A percentile compares a stretch with the other conserved stretches of the same genome.
Evolutionary conservation across 1,140 invertebrate species (phyloP).

Genomic region (Ips typographus): DNA sequence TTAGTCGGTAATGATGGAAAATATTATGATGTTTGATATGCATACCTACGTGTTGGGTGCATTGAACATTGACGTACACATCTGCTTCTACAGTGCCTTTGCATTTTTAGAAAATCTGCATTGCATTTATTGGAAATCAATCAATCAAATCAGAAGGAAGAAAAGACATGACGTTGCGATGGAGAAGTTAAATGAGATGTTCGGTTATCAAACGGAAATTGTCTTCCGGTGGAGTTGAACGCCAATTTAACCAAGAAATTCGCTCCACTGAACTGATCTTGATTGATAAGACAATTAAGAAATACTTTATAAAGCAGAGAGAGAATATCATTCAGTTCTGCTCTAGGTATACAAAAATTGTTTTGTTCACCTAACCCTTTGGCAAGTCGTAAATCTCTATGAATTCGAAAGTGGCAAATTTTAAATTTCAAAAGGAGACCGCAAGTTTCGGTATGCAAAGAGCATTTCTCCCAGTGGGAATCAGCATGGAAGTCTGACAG

Average conservation of each 20-base stretch:
- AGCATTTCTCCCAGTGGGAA: too few species aligned
- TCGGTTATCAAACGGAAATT: constrained; percentile 49
- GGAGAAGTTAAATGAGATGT: constrained; percentile 50
- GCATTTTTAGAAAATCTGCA: background rate
- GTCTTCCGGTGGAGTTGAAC: constrained; percentile 38
- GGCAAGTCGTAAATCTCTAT: too few species aligned
- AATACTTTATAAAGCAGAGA: constrained; percentile 8
- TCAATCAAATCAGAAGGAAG: constrained; percentile 44
- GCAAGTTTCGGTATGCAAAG: too few species aligned
- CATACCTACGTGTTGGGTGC: background rate
- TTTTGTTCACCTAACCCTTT: too few species aligned
- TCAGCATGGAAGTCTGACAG: too few species aligned
- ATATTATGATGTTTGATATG: background rate
- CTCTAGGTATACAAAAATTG: too few species aligned
- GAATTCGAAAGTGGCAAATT: too few species aligned
- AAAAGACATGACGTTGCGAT: constrained; percentile 40
- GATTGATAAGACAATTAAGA: constrained; percentile 50
- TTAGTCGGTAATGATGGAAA: background rate
- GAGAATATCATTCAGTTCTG: too few species aligned
- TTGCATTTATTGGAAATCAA: constrained; percentile 41
- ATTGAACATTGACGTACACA: background rate
- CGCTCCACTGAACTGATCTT: constrained; percentile 50
- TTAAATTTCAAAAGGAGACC: too few species aligned
- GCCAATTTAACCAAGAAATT: constrained; percentile 49
- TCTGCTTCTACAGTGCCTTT: background rate